Evolutionary conservation across 2,888 invertebrate species (phyloP).

Genomic region (Brachylomia viminalis): DNA sequence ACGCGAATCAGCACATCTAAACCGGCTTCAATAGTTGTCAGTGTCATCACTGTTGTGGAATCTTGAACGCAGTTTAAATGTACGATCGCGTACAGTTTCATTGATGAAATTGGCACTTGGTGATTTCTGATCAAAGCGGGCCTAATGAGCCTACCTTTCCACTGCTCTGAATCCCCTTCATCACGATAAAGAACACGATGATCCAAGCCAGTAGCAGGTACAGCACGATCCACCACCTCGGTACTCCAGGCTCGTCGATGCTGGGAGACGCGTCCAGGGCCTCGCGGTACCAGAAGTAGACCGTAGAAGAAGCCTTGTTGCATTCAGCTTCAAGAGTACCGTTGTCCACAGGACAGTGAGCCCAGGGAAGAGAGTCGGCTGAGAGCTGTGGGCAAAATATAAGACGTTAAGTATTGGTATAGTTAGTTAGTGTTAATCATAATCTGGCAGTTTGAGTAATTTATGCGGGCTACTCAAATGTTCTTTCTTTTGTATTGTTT

Average conservation of each 20-base stretch:
- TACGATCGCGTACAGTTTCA: no score
- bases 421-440: no score
- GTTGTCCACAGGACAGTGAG: slow-evolving; percentile 93
- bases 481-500: no score
- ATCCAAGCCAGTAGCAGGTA: slow-evolving; percentile 97
- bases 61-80: no score
- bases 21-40: no score
- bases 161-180: slow-evolving; percentile 99
- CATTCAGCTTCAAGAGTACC: slow-evolving; percentile 94
- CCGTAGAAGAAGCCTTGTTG: slow-evolving; percentile 95
- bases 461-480: no score
- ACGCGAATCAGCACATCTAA: no score
- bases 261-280: slow-evolving; percentile 96
- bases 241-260: slow-evolving; percentile 95
- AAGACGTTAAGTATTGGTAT: neutral
- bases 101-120: no score
- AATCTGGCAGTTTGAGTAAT: no score
- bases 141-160: slow-evolving; percentile 93
- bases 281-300: slow-evolving; percentile 98
- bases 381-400: slow-evolving; percentile 89
- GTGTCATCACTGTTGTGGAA: no score
- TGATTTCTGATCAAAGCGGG: no score
- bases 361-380: slow-evolving; percentile 94
- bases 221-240: slow-evolving; percentile 98
- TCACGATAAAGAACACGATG: slow-evolving; percentile 98